Evolutionary conservation across 2,797 vertebrate genomes (phyloP), one percentile per base, ranked within the genome.

Genomic region (Oreochromis mossambicus): DNA sequence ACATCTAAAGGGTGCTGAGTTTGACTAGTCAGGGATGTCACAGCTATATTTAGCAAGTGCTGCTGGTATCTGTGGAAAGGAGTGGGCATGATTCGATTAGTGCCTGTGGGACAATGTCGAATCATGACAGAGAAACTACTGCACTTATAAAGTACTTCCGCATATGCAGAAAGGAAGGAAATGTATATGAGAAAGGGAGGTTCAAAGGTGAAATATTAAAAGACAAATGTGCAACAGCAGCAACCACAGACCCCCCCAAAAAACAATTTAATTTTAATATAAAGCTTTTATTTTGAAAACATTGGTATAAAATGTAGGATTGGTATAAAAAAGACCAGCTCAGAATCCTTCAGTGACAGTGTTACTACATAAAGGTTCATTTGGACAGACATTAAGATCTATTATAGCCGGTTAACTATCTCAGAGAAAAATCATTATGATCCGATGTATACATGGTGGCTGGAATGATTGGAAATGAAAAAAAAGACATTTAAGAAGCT

Each of bases 241-340:
- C 41, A 48, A 19, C 41, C 24, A 46, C 14, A 46, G 5, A 26
- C 13, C 7, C 29, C 29, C 29, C 2, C 2, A 12, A 36, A 43
- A 36, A n/a, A 1, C 46, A 43, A 2, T 7, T 19, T 5, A 19
- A 68, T 88, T 90, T 89, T 85, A 80, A 79, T 84, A 93, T 80
- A 89, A 92, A 91, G 88, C 63, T 58, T 94, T 95, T 93, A 94
- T 94, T 95, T 88, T 78, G 78, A 88, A 90, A 93, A 90, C 77
- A 85, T 24, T 83, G 58, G 17, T 83, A 78, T 92, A 68, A 34
- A 91, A 80, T 86, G 51, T 76, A 51, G 70, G 8, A 54, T n/a
- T 86, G 41, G 36, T 80, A 80, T 82, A 79, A 77, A 79, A 79
- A 51, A 77, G 36, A 63, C 55, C 61, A 87, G 50, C 66, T 86